Evolutionary conservation across 35 echinoderm and acorn worm genomes (phyloP), one percentile per base, ranked within the genome.

Genomic region (Heliocidaris tuberculata): DNA sequence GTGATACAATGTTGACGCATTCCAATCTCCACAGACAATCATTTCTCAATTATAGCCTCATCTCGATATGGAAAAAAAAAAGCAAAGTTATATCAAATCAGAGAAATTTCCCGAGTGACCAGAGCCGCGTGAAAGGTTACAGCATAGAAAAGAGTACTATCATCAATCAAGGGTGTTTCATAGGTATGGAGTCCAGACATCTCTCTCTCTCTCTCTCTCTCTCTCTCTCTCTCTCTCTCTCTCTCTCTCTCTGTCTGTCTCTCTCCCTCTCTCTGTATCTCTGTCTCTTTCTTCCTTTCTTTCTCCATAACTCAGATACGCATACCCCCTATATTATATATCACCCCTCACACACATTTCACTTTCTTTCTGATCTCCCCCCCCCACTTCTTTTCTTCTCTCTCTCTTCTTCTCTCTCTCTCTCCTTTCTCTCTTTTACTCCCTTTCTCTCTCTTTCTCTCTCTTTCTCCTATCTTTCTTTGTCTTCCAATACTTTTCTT

Each of bases 41-140:
- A 70, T 70, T 70, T 17, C 60, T 70, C 60, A 70, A 70, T 70
- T 24, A 70, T 21, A 24, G 24, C 60, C 60, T 70, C 15, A 70
- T 70, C 60, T 70, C 60, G 24, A 70, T 70, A 15, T 27, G 0
- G 60, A 70, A 70, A 70, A 19, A n/a, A 70, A 21, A 24, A 1
- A 21, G 16, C 60, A 32, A 48, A 31, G 30, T 9, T n/a, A n/a
- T 35, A 42, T 48, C 86, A 88, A 88, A 88, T 88, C 86, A 88
- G 86, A 19, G 47, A 32, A 42, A 32, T 88, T 48, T 88, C 86
- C 86, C 86, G 47, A 48, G 86, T 88, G 86, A 48, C 86, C 86
- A 88, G 31, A 48, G 21, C 13, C 1, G 86, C 86, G 86, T 88
- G 86, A 88, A 88, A 88, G 86, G 86, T 88, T 88, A 88, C 31